A percentile compares a stretch with the other conserved stretches of the same genome.
Conservation (phyloP, 2,113 vertebrate genomes). For the Oreochromis aureus region DNA sequence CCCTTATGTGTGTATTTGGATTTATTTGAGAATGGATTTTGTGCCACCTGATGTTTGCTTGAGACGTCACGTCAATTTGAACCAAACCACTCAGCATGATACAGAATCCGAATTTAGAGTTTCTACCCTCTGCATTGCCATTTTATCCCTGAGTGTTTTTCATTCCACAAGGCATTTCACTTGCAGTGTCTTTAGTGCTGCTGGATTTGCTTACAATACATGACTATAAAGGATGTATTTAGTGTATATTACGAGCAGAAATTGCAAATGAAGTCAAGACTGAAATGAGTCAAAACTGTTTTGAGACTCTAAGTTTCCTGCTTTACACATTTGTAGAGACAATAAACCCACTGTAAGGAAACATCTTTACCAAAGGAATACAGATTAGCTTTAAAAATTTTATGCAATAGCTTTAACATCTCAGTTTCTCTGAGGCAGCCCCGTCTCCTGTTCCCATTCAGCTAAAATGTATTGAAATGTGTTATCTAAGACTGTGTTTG, state of each 20-base stretch:
- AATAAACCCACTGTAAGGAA: background rate
- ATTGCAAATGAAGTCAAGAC: background rate
- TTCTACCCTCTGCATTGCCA: background rate
- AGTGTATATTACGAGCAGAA: background rate
- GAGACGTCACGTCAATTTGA: conserved; percentile 46
- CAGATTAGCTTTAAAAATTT: background rate
- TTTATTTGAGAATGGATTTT: conserved; percentile 58
- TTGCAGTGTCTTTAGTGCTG: background rate
- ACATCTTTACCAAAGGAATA: background rate
- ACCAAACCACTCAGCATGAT: conserved; percentile 23
- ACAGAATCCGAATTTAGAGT: conserved; percentile 23
- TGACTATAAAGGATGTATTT: background rate
- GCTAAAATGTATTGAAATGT: background rate
- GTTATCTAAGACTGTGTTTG: background rate
- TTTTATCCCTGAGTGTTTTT: conserved; percentile 14
- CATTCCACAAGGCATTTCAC: background rate
- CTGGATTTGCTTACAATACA: background rate
- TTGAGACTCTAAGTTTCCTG: background rate
- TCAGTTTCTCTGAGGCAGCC: background rate
- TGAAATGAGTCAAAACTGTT: background rate
- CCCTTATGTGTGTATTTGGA: background rate
- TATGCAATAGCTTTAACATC: background rate
- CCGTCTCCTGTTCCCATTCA: background rate
- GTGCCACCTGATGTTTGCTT: conserved; percentile 56
- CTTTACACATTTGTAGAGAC: background rate